Base-by-base conservation (phyloP, 2,797 vertebrate species). In the Benthosema pterotum region DNA sequence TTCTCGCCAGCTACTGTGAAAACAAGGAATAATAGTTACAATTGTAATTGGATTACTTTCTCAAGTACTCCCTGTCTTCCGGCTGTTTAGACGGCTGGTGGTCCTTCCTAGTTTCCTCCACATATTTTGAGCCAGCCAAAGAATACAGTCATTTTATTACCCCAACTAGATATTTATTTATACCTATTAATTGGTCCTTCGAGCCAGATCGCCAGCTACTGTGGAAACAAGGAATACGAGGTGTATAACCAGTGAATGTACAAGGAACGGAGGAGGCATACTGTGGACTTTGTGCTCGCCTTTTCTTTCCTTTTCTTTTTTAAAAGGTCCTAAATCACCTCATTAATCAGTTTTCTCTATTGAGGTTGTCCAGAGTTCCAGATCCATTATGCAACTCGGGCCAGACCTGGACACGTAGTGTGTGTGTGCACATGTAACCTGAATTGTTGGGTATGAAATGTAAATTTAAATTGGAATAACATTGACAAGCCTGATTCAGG, bases 281-380 rank as follows among this genome's bases (percentile, higher is more conserved):
- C 62, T 61, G 42, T 65, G 64, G 52, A 52, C 55, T 57, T 19
- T 5, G 43, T 59, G 50, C 51, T 63, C 25, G 4, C 25, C 5
- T 28, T 28, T 6, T 1, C 49, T 54, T n/a, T 63, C 13, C 42
- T 53, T 69, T 68, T 71, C 16, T 63, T 71, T 22, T 63, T 55
- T 8, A 1, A 43, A 38, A 63, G 65, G 48, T 69, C 81, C 69
- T 75, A 83, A 72, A 83, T 80, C 77, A 67, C 70, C 79, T 82
- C 80, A 82, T 83, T 83, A 84, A 84, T 88, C 76, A 65, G 56
- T 57, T 79, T 79, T 58, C 77, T 72, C 61, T 66, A 61, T 63
- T 80, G 74, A 79, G 83, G 71, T 81, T 63, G 61, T 82, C 76
- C 71, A 64, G 66, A 57, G 25, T 57, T 72, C 75, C 73, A 75